Percentiles rank a stretch among this genome's conserved stretches.
Evolutionary conservation across 2,113 vertebrate species (phyloP).

Genomic region (Vireo altiloquus): DNA sequence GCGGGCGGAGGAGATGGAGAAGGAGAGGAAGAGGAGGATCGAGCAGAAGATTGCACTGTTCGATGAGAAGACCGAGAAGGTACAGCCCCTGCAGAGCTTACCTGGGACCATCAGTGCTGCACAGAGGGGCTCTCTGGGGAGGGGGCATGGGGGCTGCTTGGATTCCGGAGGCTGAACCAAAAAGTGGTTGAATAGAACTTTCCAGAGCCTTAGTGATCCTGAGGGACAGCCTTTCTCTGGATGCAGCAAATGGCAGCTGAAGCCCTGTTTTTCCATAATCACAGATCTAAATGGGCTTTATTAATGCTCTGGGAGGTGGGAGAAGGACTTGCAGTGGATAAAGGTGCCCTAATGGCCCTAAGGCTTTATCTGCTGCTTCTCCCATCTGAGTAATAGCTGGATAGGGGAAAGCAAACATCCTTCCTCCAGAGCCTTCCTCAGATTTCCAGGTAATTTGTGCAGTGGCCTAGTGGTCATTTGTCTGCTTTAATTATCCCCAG

Average conservation of each 20-base stretch:
- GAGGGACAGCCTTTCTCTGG: neutral
- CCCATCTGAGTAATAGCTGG: neutral
- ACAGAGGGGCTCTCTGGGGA: neutral
- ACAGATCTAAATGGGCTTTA: neutral
- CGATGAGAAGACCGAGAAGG: constrained; percentile 91
- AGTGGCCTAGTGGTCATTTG: neutral
- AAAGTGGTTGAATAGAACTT: neutral
- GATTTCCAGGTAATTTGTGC: neutral
- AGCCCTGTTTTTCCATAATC: neutral
- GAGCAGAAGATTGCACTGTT: constrained; percentile 89
- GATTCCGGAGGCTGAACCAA: neutral
- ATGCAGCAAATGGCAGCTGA: neutral
- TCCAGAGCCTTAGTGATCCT: neutral
- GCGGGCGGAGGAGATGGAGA: constrained; percentile 83
- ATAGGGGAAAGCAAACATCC: neutral
- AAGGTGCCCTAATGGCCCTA: neutral
- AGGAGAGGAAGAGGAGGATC: constrained; percentile 87
- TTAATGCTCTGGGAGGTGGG: neutral
- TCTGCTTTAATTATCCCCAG: neutral
- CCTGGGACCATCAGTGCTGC: neutral
- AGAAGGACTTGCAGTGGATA: neutral
- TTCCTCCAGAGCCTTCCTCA: neutral
- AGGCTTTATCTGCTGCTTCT: neutral
- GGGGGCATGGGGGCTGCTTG: neutral
- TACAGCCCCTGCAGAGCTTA: neutral